These are phyloP conservation scores for Leucophora obtusa DNA, from an alignment of 2,888 invertebrate genomes.

Conservation along the genomic window DNA sequence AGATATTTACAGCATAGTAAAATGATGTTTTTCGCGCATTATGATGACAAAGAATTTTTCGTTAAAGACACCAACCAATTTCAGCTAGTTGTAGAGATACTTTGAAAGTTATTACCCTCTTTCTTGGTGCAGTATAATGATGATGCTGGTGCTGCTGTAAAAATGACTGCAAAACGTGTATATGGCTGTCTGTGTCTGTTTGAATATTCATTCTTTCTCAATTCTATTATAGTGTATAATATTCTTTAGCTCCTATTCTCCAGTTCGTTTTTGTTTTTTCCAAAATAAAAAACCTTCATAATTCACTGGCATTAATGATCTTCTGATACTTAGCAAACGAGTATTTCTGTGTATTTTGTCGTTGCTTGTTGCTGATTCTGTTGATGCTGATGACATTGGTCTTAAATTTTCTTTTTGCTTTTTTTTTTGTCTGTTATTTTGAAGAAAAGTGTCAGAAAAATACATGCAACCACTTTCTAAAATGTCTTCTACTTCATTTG, in stretches of 20 bases:
- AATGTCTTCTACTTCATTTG: constrained; percentile 43
- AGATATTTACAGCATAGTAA: neutral
- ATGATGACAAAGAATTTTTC: constrained; percentile 26
- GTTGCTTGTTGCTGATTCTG: neutral
- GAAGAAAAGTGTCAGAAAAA: constrained; percentile 37
- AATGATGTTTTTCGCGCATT: constrained; percentile 33
- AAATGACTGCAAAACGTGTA: constrained; percentile 32
- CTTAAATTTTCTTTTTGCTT: constrained; percentile 30
- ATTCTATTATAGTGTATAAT: neutral
- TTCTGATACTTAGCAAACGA: constrained; percentile 38
- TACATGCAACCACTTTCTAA: constrained; percentile 53
- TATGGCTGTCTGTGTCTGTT: neutral
- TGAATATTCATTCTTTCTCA: constrained; percentile 12
- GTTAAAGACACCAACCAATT: constrained; percentile 4
- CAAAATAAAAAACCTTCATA: constrained; percentile 41
- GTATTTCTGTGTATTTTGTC: constrained; percentile 3
- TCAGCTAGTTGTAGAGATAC: constrained; percentile 2
- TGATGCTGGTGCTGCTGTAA: constrained; percentile 16
- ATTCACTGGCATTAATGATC: constrained; percentile 51
- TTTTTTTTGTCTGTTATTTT: neutral
- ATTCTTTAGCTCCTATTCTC: neutral
- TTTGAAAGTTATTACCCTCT: constrained; percentile 18
- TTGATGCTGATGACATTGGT: constrained; percentile 9
- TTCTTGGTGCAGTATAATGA: neutral
- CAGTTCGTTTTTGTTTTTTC: constrained; percentile 12